Percentiles rank a stretch among this genome's conserved stretches.
These are phyloP conservation scores for Ictalurus furcatus DNA, from an alignment of 2,113 vertebrate species.

Conservation along the genomic window DNA sequence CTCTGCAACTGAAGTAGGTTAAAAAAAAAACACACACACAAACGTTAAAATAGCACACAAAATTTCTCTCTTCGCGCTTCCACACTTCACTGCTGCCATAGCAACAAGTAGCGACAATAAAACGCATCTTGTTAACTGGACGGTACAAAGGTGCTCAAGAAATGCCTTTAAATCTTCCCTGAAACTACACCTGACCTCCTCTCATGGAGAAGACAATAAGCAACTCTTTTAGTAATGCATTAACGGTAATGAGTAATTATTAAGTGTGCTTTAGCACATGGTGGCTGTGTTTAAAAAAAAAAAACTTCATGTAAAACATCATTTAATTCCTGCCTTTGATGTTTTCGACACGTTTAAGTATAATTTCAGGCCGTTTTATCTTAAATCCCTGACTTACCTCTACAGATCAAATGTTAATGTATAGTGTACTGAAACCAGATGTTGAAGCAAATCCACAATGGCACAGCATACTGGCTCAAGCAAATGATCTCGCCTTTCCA, in stretches of 20 bases:
- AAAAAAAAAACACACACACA: neutral
- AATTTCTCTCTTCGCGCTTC: neutral
- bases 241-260: neutral
- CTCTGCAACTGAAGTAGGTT: neutral
- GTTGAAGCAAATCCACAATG: neutral
- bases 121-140: neutral
- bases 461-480: neutral
- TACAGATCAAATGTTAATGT: neutral
- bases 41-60: neutral
- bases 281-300: neutral
- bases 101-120: neutral
- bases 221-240: neutral
- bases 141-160: neutral
- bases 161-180: neutral
- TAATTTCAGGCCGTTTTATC: neutral
- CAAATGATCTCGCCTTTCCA: neutral
- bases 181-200: neutral
- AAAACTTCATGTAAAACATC: neutral
- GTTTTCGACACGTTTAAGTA: neutral
- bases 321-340: neutral
- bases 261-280: neutral
- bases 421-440: slow-evolving; percentile 12
- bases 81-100: neutral
- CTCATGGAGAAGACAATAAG: neutral
- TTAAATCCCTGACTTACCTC: neutral